A percentile compares a stretch with the other conserved stretches of the same genome.
phyloP scores from a whole-genome alignment of 2,113 vertebrate genomes.

The Apteryx owenii region DNA sequence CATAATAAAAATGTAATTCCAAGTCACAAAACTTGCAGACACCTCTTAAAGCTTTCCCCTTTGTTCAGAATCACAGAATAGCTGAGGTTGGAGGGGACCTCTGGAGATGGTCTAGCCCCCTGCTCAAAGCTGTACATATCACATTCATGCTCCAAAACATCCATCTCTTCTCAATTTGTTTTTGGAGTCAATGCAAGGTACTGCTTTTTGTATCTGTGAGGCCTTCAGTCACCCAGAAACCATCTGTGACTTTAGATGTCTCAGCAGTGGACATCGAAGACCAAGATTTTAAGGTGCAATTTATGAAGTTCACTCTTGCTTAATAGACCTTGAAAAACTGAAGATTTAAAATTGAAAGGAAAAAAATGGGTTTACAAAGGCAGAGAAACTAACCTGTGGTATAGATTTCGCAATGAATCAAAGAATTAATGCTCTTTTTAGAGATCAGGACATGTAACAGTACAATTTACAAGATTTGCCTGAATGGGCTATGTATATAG shows the following conservation, averaged over 20 bases:
- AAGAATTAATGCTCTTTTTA: background rate
- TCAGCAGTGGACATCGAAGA: background rate
- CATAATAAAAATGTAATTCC: background rate
- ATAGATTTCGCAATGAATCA: background rate
- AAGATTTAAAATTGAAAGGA: background rate
- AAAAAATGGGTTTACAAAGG: background rate
- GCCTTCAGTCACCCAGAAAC: background rate
- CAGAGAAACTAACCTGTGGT: background rate
- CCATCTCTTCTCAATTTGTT: background rate
- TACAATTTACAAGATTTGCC: background rate
- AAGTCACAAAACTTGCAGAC: background rate
- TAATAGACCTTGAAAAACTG: background rate
- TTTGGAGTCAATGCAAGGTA: background rate
- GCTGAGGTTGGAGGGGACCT: background rate
- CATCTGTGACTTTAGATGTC: background rate
- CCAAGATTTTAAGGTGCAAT: background rate
- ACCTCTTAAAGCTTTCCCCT: background rate
- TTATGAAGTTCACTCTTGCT: background rate
- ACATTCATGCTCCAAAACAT: background rate
- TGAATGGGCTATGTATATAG: background rate
- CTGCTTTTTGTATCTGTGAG: background rate
- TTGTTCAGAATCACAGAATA: background rate
- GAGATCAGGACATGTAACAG: background rate
- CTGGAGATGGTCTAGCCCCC: background rate
- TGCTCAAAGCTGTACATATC: background rate